Conservation (phyloP, 2,888 invertebrate genomes). For the Eilema griseolum region DNA sequence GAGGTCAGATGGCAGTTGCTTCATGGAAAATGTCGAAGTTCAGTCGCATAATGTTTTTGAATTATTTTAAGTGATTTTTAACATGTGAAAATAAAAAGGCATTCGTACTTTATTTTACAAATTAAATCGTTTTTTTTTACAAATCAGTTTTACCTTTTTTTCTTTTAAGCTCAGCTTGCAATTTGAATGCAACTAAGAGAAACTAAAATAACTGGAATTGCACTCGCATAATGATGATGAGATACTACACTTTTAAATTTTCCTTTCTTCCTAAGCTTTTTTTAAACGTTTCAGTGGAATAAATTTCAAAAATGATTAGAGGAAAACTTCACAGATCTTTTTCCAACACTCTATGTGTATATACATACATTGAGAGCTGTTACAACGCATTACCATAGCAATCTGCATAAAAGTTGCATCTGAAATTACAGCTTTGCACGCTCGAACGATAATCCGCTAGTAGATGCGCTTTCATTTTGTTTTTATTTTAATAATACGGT, state of each 20-base stretch:
- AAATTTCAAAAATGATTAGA: conserved; percentile 11
- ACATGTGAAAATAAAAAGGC: no score
- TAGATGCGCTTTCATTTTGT: conserved; percentile 21
- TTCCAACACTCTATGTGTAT: not conserved
- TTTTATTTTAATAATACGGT: conserved; percentile 16
- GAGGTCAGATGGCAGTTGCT: no score
- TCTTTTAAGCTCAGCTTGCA: no score
- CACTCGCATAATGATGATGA: not conserved
- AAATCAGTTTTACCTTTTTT: no score
- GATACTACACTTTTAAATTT: not conserved
- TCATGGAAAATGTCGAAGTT: no score
- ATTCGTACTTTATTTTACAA: no score
- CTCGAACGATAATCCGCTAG: conserved; percentile 33
- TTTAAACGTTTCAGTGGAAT: not conserved
- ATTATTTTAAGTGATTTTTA: no score
- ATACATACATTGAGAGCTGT: conserved; percentile 16
- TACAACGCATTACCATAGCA: conserved; percentile 25
- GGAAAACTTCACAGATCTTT: conserved; percentile 1
- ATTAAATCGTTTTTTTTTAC: no score
- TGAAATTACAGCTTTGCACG: conserved; percentile 32
- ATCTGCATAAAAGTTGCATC: conserved; percentile 40
- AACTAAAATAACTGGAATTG: no score
- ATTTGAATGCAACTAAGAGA: no score
- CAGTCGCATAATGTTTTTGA: no score
- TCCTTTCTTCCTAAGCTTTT: not conserved